A percentile compares a stretch with the other conserved stretches of the same genome.
Evolutionary conservation across 2,113 vertebrate species (phyloP).

Genomic region (Tachuris rubrigastra): DNA sequence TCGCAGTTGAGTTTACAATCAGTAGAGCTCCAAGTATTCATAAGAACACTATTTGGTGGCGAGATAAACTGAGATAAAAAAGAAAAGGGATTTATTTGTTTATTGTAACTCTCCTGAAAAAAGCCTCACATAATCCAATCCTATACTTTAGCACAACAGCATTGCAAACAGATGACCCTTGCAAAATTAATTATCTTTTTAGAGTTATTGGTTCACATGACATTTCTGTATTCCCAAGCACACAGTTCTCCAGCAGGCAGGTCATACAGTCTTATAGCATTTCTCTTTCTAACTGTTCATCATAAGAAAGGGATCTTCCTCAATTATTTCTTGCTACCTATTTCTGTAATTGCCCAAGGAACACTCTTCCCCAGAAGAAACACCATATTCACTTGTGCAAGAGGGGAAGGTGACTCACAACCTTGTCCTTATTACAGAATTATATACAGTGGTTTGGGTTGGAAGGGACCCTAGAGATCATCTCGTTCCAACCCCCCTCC

Average conservation of each 20-base stretch:
- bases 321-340: background rate
- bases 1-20: background rate
- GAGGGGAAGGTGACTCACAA: background rate
- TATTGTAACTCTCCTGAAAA: background rate
- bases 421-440: background rate
- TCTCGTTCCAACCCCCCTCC: background rate
- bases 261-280: background rate
- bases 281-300: background rate
- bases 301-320: background rate
- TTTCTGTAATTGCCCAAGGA: background rate
- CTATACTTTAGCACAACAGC: background rate
- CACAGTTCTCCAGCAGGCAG: background rate
- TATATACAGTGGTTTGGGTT: background rate
- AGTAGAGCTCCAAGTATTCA: background rate
- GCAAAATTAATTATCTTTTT: background rate
- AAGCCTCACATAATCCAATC: background rate
- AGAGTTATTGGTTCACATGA: background rate
- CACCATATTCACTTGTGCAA: background rate
- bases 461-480: background rate
- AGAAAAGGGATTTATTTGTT: background rate
- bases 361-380: background rate
- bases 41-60: background rate
- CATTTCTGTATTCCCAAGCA: background rate
- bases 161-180: background rate
- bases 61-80: background rate